These are phyloP conservation scores for Dromaius novaehollandiae DNA, from an alignment of 2,113 vertebrate species.

Conservation along the genomic window DNA sequence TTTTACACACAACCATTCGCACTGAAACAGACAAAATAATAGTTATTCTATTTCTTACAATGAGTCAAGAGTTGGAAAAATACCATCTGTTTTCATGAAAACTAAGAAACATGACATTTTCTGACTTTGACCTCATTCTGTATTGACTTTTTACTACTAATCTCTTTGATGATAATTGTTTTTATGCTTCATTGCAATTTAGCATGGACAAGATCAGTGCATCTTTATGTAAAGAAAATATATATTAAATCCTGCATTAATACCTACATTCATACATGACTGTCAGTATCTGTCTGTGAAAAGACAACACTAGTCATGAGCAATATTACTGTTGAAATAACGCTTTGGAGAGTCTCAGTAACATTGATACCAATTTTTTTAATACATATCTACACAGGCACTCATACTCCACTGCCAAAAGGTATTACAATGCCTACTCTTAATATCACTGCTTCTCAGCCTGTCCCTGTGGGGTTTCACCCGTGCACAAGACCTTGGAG, in stretches of 20 bases:
- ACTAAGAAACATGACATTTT: neutral
- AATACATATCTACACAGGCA: neutral
- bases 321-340: neutral
- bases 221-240: neutral
- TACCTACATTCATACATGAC: neutral
- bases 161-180: neutral
- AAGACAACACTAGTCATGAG: neutral
- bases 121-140: neutral
- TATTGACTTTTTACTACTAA: neutral
- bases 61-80: neutral
- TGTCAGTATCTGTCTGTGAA: neutral
- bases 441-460: neutral
- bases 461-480: neutral
- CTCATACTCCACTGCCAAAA: neutral
- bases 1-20: conserved; percentile 11
- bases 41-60: neutral
- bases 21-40: neutral
- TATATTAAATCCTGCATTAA: neutral
- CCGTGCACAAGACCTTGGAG: neutral
- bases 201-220: neutral
- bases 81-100: conserved; percentile 12
- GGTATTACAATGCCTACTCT: neutral
- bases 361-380: neutral
- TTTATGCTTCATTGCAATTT: neutral
- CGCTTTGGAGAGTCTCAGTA: neutral